Conservation (phyloP, 2,113 vertebrate species). For the Prietella phreatophila region DNA sequence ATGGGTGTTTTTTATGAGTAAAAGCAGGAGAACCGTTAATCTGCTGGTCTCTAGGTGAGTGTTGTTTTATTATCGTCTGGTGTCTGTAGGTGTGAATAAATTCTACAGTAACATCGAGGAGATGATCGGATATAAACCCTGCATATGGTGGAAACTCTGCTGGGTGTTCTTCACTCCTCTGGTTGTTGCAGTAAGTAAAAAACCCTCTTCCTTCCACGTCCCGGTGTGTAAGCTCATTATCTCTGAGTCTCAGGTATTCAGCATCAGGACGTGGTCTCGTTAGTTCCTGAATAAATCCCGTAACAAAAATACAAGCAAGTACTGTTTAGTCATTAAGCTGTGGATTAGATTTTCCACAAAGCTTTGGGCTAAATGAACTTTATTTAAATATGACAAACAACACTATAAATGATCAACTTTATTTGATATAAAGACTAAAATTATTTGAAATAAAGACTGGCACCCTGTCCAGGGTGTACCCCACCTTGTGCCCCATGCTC, state of each 20-base stretch:
- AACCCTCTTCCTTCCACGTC: not conserved
- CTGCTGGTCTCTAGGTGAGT: too few relatives aligned
- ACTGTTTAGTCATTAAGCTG: not conserved
- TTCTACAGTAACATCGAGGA: slow-evolving; percentile 98
- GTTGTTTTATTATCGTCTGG: not conserved
- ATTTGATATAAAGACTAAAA: too few relatives aligned
- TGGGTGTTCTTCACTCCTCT: slow-evolving; percentile 97
- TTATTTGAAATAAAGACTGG: too few relatives aligned
- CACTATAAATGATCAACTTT: not conserved
- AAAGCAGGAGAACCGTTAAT: not conserved
- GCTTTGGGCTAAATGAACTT: not conserved
- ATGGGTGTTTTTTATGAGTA: too few relatives aligned
- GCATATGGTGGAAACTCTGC: slow-evolving; percentile 97
- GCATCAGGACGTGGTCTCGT: not conserved
- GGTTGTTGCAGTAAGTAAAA: slow-evolving; percentile 87
- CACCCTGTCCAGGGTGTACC: too few relatives aligned
- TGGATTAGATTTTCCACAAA: too few relatives aligned
- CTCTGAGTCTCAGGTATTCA: not conserved
- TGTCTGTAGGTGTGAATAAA: slow-evolving; percentile 86
- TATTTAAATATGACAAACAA: not conserved
- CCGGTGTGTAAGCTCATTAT: not conserved
- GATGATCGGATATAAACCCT: slow-evolving; percentile 96
- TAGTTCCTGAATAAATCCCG: not conserved
- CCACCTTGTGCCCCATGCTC: too few relatives aligned
- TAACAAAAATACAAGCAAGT: not conserved